These are phyloP conservation scores for Hydrophis major DNA, from an alignment of 2,797 vertebrate genomes.

Conservation along the genomic window DNA sequence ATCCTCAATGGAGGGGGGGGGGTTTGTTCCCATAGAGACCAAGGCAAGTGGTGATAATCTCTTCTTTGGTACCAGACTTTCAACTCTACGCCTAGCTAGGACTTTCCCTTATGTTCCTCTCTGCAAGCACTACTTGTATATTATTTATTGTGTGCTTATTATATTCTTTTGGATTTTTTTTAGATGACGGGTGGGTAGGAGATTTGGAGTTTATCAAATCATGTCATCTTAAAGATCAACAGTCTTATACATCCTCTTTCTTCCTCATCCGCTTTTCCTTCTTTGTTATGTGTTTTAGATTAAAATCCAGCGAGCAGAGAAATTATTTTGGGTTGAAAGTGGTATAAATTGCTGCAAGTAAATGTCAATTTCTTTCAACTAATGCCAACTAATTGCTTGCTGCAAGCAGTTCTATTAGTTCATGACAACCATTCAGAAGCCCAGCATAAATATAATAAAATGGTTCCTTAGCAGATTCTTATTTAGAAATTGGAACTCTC, in stretches of 20 bases:
- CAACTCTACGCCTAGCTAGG: background rate
- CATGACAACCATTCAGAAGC: slow-evolving; percentile 28
- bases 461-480: slow-evolving; percentile 5
- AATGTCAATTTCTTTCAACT: background rate
- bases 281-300: background rate
- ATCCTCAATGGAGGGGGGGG: background rate
- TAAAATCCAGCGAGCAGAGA: background rate
- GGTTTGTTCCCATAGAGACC: background rate
- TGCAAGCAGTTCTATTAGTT: background rate
- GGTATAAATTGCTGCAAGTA: background rate
- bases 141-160: background rate
- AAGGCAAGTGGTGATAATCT: background rate
- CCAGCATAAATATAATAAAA: slow-evolving; percentile 34
- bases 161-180: background rate
- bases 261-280: background rate
- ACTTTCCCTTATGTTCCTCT: background rate
- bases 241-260: background rate
- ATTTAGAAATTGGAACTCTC: slow-evolving; percentile 12
- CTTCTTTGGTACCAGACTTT: background rate
- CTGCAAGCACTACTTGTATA: background rate
- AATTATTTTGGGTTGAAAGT: background rate
- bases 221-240: background rate
- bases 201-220: background rate
- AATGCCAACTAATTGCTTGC: background rate
- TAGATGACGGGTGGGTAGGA: background rate